Conservation (phyloP, 2,113 vertebrate genomes). For the Globicephala melas region DNA sequence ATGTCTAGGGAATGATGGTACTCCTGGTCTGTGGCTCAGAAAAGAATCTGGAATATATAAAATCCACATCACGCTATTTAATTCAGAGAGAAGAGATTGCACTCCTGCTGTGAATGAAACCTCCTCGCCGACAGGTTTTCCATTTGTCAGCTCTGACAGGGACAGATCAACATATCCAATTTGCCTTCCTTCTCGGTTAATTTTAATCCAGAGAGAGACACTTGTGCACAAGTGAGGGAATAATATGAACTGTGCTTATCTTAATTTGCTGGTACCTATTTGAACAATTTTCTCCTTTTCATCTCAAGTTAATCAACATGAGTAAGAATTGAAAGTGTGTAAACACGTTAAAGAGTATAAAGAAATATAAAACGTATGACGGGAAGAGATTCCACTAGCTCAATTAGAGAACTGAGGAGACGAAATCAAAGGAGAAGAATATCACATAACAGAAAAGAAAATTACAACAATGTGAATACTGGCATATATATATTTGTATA, state of each 20-base stretch:
- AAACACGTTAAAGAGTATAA: background rate
- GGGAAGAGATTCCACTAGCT: background rate
- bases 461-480: background rate
- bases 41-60: background rate
- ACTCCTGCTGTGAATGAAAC: background rate
- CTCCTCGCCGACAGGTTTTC: background rate
- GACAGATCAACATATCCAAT: background rate
- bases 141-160: background rate
- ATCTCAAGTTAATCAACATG: background rate
- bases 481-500: background rate
- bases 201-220: constrained; percentile 10
- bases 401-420: background rate
- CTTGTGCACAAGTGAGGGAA: background rate
- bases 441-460: background rate
- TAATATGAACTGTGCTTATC: background rate
- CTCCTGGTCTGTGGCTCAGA: background rate
- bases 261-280: constrained; percentile 25
- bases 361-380: background rate
- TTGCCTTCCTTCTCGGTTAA: background rate
- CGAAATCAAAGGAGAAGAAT: background rate
- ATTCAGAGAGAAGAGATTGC: background rate
- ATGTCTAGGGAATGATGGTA: background rate
- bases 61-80: background rate
- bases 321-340: background rate
- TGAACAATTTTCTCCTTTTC: background rate